Evolutionary conservation across 2,113 vertebrate species (phyloP).

Genomic region (Thamnophis sirtalis): DNA sequence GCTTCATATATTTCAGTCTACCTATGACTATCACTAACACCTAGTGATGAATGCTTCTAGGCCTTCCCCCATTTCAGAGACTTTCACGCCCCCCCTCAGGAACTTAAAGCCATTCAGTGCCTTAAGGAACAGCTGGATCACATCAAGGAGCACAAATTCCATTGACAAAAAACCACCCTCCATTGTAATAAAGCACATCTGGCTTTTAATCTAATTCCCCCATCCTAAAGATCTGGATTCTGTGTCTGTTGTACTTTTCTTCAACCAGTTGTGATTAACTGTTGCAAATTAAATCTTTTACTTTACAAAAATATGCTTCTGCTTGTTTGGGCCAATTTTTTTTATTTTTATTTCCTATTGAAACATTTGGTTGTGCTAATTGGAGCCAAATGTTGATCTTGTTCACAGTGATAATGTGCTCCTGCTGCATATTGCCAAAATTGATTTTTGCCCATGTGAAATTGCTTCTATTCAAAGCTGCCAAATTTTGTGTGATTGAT

Average conservation of each 20-base stretch:
- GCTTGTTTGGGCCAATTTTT: not conserved
- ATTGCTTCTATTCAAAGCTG: not conserved
- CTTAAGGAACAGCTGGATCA: not conserved
- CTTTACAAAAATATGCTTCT: not conserved
- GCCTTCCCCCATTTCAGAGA: not conserved
- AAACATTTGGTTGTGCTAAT: not conserved
- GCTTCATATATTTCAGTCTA: not conserved
- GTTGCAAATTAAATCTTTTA: not conserved
- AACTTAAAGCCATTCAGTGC: not conserved
- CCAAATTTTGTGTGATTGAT: not conserved
- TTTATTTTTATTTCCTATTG: not conserved
- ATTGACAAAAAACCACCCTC: not conserved
- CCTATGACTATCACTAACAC: not conserved
- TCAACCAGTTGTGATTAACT: not conserved
- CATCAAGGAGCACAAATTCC: not conserved
- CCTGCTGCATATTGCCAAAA: not conserved
- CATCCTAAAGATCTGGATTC: not conserved
- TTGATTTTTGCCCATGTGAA: not conserved
- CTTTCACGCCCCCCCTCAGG: not conserved
- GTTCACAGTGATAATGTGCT: not conserved
- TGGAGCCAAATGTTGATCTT: not conserved
- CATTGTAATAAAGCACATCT: not conserved
- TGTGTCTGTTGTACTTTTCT: not conserved
- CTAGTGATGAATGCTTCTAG: not conserved
- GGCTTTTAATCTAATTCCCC: not conserved